Evolutionary conservation across 2,797 vertebrate genomes (phyloP), one percentile per base, ranked within the genome.

Genomic region (Apogon talboti): DNA sequence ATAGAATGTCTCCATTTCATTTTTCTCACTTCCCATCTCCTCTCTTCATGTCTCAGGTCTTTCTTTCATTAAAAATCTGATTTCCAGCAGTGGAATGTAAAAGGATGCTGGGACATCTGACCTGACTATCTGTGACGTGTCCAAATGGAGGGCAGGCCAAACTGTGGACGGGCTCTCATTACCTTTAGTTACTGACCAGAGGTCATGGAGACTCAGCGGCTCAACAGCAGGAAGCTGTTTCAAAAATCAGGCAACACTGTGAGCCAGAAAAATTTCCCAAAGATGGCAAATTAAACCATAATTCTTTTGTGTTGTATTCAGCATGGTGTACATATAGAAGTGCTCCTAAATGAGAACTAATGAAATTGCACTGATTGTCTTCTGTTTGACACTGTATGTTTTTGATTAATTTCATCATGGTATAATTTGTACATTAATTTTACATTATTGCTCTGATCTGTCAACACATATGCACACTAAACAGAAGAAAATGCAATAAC

Each of bases 401-500:
- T 74, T 70, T 73, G 67, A 88, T 89, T 89, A 82, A 92, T 90
- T 75, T 85, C 67, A 85, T 91, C 78, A 76, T 38, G n/a, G 35
- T 57, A 76, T 85, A 82, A 92, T 90, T 87, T 83, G 79, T 74
- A 84, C 88, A 83, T 87, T 89, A 63, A 90, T 92, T 86, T 88
- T 78, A 82, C 74, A 84, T 88, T 85, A 90, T 90, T 85, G 71
- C 83, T 74, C 76, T 76, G 71, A 89, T 91, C 81, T 80, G 85
- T 90, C 83, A 90, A 88, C 87, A 88, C 87, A 91, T 85, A 91
- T 89, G 86, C 80, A 77, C 81, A 91, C 81, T 86, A 92, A 93
- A 92, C 66, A 65, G 76, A 71, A 59, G 86, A 66, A 92, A 91
- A 91, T 84, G 81, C 83, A 91, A 89, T 90, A 91, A 92, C 57